Evolutionary conservation across 2,888 invertebrate species (phyloP).

Genomic region (Phrixothrix hirtus): DNA sequence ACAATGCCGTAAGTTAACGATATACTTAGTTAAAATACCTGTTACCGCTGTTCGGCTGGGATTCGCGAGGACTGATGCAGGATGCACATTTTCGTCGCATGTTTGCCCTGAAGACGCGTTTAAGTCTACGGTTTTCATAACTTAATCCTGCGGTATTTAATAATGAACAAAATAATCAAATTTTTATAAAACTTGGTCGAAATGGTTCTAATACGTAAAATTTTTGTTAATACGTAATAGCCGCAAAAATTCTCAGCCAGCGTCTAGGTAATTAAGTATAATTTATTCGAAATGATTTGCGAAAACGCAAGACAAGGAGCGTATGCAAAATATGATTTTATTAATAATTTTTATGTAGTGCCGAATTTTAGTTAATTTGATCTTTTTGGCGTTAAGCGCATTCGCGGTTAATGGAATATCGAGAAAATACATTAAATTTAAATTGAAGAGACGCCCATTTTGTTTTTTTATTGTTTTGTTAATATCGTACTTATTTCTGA

Average conservation of each 20-base stretch:
- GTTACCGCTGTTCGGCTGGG: conserved; percentile 33
- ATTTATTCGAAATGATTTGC: conserved; percentile 50
- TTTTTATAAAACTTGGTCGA: conserved; percentile 11
- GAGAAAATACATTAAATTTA: conserved; percentile 22
- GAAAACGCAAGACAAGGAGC: conserved; percentile 27
- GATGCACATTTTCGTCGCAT: conserved; percentile 36
- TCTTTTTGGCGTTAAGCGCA: conserved; percentile 22
- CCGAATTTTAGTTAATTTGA: conserved; percentile 18
- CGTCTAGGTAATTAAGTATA: conserved; percentile 51
- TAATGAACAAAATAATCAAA: too few relatives aligned
- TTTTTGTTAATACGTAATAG: too few relatives aligned
- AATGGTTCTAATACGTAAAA: too few relatives aligned
- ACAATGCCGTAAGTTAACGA: conserved; percentile 53
- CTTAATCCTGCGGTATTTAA: conserved; percentile 32
- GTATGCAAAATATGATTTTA: conserved; percentile 25
- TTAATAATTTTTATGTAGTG: conserved; percentile 17
- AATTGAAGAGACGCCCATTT: conserved; percentile 25
- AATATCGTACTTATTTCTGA: conserved; percentile 17
- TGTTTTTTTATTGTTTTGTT: conserved; percentile 11
- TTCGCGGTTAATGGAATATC: conserved; percentile 25
- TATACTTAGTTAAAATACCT: conserved; percentile 52
- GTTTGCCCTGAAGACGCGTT: conserved; percentile 28
- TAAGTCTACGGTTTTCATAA: conserved; percentile 35
- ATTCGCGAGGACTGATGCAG: conserved; percentile 29
- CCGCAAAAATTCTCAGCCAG: too few relatives aligned